A percentile compares a stretch with the other conserved stretches of the same genome.
Conservation (phyloP, 2,113 vertebrate genomes). For the Todiramphus chloris region DNA sequence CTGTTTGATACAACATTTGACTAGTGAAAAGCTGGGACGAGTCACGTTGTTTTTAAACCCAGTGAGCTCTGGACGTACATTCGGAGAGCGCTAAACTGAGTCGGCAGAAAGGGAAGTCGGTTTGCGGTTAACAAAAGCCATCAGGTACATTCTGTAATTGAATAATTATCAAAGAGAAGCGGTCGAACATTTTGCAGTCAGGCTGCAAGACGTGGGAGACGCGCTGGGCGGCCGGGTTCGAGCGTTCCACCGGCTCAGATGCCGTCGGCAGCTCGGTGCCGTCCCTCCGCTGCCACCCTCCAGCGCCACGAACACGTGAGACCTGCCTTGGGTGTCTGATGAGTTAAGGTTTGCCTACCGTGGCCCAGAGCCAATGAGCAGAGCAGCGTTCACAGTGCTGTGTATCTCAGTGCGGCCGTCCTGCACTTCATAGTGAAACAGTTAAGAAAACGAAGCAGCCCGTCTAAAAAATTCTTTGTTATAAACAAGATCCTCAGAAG, state of each 20-base stretch:
- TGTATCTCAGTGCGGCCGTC: slow-evolving; percentile 59
- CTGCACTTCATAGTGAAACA: slow-evolving; percentile 60
- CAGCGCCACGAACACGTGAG: background rate
- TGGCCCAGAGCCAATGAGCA: slow-evolving; percentile 51
- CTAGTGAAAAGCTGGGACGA: background rate
- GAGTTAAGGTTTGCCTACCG: background rate
- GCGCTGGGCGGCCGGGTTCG: background rate
- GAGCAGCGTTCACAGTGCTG: slow-evolving; percentile 79
- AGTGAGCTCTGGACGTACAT: slow-evolving; percentile 31
- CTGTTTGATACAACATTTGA: background rate
- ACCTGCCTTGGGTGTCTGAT: background rate
- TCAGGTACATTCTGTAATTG: slow-evolving; percentile 14
- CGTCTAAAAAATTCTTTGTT: slow-evolving; percentile 67
- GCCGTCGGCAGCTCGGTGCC: background rate
- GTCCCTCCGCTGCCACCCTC: background rate
- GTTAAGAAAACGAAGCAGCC: slow-evolving; percentile 72
- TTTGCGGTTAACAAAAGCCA: slow-evolving; percentile 33
- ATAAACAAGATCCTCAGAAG: slow-evolving; percentile 67
- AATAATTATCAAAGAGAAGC: background rate
- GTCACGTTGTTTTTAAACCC: background rate
- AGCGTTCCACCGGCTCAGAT: background rate
- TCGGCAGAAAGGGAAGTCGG: slow-evolving; percentile 43
- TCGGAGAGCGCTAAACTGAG: slow-evolving; percentile 17
- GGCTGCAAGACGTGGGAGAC: background rate
- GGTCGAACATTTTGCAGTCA: background rate